Evolutionary conservation across 2,888 invertebrate species (phyloP).

Genomic region (Hirtodrosophila confusa): DNA sequence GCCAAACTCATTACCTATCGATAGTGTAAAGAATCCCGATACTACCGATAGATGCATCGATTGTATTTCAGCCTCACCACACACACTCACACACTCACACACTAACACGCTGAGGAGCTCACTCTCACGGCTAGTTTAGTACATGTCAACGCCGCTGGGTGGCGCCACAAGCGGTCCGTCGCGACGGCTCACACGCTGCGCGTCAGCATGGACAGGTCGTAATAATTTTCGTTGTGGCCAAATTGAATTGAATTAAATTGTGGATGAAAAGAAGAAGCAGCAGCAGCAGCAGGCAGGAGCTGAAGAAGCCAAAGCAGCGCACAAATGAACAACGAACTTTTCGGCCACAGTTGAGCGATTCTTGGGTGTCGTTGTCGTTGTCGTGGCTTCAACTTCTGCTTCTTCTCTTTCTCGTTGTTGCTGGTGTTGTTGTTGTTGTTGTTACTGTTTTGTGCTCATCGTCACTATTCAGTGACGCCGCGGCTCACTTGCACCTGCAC

Average conservation of each 20-base stretch:
- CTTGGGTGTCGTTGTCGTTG: constrained; percentile 74
- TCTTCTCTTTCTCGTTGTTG: constrained; percentile 24
- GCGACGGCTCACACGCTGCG: constrained; percentile 68
- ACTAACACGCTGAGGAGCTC: background rate
- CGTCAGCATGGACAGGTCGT: constrained; percentile 75
- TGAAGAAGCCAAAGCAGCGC: constrained; percentile 62
- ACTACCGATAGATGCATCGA: too few species aligned
- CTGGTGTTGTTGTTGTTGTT: constrained; percentile 26
- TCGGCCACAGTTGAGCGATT: constrained; percentile 78
- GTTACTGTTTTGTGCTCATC: constrained; percentile 55
- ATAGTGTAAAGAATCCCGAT: too few species aligned
- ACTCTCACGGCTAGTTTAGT: constrained; percentile 33
- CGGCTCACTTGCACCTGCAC: constrained; percentile 66
- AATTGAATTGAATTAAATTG: constrained; percentile 79
- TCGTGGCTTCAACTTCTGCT: constrained; percentile 24
- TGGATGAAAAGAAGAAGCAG: constrained; percentile 49
- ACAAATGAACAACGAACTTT: constrained; percentile 75
- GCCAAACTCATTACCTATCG: too few species aligned
- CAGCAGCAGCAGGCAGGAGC: constrained; percentile 10
- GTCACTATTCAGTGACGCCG: constrained; percentile 62
- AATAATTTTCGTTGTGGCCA: constrained; percentile 74
- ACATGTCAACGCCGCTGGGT: constrained; percentile 65
- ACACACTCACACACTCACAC: constrained; percentile 4
- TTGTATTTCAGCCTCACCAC: background rate
- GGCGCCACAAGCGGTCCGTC: constrained; percentile 46